phyloP scores from a whole-genome alignment of 2,888 invertebrate species.

The Eupithecia pulchellata region DNA sequence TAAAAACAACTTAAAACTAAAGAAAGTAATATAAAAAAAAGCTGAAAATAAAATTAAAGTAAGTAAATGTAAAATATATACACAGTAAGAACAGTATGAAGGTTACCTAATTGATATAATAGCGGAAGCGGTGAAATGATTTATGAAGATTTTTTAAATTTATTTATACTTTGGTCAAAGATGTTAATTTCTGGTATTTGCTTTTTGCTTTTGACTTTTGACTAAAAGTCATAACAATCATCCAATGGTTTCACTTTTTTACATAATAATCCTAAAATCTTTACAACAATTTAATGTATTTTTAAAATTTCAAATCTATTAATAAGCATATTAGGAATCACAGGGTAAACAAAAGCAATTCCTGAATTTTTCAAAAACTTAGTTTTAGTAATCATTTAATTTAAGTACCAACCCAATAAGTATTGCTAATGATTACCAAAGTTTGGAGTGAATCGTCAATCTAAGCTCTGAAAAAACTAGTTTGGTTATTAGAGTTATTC shows the following conservation, averaged over 20 bases:
- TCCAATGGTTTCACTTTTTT: background rate
- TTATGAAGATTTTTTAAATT: too few relatives aligned
- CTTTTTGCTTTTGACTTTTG: too few relatives aligned
- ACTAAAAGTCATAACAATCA: too few relatives aligned
- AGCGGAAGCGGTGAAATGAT: too few relatives aligned
- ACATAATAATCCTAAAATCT: background rate
- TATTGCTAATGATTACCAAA: background rate
- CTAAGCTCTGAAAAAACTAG: background rate
- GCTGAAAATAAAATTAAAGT: too few relatives aligned
- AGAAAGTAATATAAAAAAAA: too few relatives aligned
- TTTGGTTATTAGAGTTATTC: background rate
- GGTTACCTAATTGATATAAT: too few relatives aligned
- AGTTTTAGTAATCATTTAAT: conserved; percentile 28
- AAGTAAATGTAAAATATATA: too few relatives aligned
- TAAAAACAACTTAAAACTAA: too few relatives aligned
- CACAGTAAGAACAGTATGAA: too few relatives aligned
- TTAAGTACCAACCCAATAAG: conserved; percentile 4
- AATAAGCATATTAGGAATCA: conserved; percentile 40
- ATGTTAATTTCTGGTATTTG: too few relatives aligned
- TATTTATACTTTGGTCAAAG: too few relatives aligned
- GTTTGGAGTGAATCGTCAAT: background rate
- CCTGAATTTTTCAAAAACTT: conserved; percentile 37
- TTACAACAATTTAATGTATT: background rate
- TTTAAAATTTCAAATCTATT: background rate
- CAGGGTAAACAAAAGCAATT: conserved; percentile 45